These are phyloP conservation scores for Onychostoma macrolepis DNA, from an alignment of 2,113 vertebrate genomes.

Conservation along the genomic window DNA sequence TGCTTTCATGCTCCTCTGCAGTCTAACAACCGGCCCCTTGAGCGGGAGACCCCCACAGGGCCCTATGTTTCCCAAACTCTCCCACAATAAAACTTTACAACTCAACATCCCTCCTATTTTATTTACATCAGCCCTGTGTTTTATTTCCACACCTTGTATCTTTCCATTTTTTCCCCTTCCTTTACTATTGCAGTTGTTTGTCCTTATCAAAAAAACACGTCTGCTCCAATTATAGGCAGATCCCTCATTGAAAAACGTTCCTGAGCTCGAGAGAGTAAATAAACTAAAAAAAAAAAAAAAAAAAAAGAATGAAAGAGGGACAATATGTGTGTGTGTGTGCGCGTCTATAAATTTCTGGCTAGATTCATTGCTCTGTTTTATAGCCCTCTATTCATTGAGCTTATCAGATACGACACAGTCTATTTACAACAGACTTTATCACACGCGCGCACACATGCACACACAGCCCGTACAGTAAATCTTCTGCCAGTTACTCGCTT, in stretches of 20 bases:
- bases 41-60: background rate
- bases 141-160: background rate
- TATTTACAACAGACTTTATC: slow-evolving; percentile 43
- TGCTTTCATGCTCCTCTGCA: background rate
- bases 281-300: background rate
- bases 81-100: slow-evolving; percentile 36
- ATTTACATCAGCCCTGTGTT: slow-evolving; percentile 29
- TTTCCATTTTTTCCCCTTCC: background rate
- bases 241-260: slow-evolving; percentile 22
- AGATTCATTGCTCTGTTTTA: slow-evolving; percentile 50
- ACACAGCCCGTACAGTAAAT: slow-evolving; percentile 37
- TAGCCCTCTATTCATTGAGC: slow-evolving; percentile 41
- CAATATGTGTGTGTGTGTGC: slow-evolving; percentile 26
- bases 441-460: slow-evolving; percentile 37
- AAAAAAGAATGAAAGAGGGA: background rate
- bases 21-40: background rate
- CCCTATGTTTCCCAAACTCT: slow-evolving; percentile 9
- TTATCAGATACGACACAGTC: slow-evolving; percentile 44
- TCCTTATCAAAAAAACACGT: background rate
- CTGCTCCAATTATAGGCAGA: slow-evolving; percentile 31
- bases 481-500: slow-evolving; percentile 31
- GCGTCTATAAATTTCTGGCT: slow-evolving; percentile 26
- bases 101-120: slow-evolving; percentile 13
- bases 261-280: slow-evolving; percentile 23
- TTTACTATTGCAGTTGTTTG: background rate